A percentile compares a stretch with the other conserved stretches of the same genome.
These are phyloP conservation scores for Eleutherodactylus coqui DNA, from an alignment of 2,797 vertebrate species.

Conservation along the genomic window DNA sequence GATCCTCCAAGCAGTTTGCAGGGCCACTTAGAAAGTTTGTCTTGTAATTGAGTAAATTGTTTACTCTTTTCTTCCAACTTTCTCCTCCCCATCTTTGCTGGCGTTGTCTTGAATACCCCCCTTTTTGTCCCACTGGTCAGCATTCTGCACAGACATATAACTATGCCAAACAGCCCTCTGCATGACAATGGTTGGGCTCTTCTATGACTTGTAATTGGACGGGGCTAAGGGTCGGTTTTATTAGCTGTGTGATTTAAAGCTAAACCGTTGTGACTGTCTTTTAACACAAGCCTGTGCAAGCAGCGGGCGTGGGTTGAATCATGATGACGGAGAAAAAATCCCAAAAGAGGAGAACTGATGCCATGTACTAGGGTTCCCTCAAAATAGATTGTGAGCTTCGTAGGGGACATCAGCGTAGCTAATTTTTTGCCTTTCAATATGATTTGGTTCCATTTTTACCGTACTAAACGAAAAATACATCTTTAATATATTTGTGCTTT, in stretches of 20 bases:
- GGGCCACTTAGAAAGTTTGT: constrained; percentile 76
- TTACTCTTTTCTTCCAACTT: constrained; percentile 70
- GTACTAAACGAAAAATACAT: not conserved
- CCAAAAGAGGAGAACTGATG: constrained; percentile 38
- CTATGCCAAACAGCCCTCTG: constrained; percentile 60
- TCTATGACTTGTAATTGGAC: constrained; percentile 61
- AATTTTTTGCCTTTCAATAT: not conserved
- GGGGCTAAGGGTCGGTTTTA: constrained; percentile 61
- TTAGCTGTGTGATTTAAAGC: constrained; percentile 64
- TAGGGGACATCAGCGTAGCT: not conserved
- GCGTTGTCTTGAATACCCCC: constrained; percentile 57
- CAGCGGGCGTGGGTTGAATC: constrained; percentile 53
- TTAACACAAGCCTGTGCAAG: constrained; percentile 59
- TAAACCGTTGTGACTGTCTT: constrained; percentile 58
- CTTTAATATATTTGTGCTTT: not conserved
- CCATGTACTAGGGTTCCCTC: constrained; percentile 1
- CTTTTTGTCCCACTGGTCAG: constrained; percentile 54
- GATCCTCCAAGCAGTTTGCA: constrained; percentile 69
- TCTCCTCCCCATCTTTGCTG: constrained; percentile 59
- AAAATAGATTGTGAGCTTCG: not conserved
- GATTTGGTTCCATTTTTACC: not conserved
- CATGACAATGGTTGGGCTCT: constrained; percentile 61
- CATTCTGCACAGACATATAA: constrained; percentile 62
- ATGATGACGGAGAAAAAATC: constrained; percentile 44
- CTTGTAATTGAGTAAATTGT: constrained; percentile 83